Base-by-base conservation (phyloP, 2,888 invertebrate genomes). In the Caenorhabditis sp. region DNA sequence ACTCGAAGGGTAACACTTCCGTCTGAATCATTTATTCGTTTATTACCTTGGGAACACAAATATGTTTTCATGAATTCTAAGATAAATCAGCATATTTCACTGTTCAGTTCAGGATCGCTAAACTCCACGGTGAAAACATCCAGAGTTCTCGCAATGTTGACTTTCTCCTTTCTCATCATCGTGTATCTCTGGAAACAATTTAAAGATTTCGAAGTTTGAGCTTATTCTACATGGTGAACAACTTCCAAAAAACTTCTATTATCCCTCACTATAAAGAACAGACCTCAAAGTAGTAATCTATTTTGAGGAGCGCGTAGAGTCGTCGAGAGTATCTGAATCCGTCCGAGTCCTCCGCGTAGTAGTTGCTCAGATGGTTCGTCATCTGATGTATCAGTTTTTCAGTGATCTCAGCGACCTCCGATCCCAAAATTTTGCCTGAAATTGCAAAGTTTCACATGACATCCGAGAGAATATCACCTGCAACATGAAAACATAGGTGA, bases 1-100 rank as follows among this genome's bases (percentile, higher is more conserved):
- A 71, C 24, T 71, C 71, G 22, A 71, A 62, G n/a, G 62, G 55
- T 5, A 53, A 53, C 24, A 53, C 53, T 24, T 53, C 53, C 24
- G 4, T 53, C 9, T 53, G 13, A 53, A 53, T 4, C 24, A n/a
- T 26, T 53, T 15, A 53, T 26, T n/a, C n/a, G n/a, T 37, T 13
- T 37, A 37, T 37, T n/a, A n/a, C n/a, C n/a, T n/a, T n/a, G n/a
- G n/a, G n/a, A n/a, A n/a, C n/a, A n/a, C n/a, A n/a, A n/a, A n/a
- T n/a, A n/a, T n/a, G n/a, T n/a, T n/a, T n/a, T n/a, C n/a, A n/a
- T n/a, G n/a, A n/a, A 9, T 40, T 40, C 40, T 15, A 3, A 3
- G 11, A 47, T 47, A 18, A 47, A 18, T 47, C 28, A 55, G 15
- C 22, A 51, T 51, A 51, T 20, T 24, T 51, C 51, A 13, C 20